Percentiles rank a stretch among this genome's conserved stretches.
These are phyloP conservation scores for Automeris io DNA, from an alignment of 2,888 invertebrate species.

Conservation along the genomic window DNA sequence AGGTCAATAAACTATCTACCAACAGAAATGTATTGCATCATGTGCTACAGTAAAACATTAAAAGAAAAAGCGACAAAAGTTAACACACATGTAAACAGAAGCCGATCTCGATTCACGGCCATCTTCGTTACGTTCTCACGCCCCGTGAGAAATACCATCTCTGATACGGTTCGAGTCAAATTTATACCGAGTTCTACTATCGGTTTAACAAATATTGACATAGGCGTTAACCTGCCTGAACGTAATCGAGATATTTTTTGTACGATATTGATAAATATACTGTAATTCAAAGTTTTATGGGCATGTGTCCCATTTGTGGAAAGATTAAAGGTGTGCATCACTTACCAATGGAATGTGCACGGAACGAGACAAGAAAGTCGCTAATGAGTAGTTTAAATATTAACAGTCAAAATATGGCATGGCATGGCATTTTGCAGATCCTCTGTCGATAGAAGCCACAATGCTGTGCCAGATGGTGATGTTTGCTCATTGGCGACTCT, in stretches of 20 bases:
- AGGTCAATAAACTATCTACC: too few species aligned
- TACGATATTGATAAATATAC: too few species aligned
- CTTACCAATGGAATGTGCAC: too few species aligned
- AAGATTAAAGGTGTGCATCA: too few species aligned
- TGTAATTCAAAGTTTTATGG: background rate
- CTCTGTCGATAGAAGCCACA: too few species aligned
- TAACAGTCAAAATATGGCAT: too few species aligned
- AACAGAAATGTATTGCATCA: background rate
- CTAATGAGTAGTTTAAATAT: too few species aligned
- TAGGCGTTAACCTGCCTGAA: background rate
- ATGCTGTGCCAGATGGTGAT: too few species aligned
- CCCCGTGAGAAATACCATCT: constrained; percentile 13
- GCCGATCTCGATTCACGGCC: constrained; percentile 25
- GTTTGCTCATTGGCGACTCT: too few species aligned
- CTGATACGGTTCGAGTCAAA: constrained; percentile 2
- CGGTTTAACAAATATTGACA: constrained; percentile 3
- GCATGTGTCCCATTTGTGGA: too few species aligned
- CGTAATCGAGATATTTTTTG: background rate
- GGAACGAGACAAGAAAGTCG: too few species aligned
- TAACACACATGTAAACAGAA: constrained; percentile 6
- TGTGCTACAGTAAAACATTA: constrained; percentile 11
- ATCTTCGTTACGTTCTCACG: constrained; percentile 24
- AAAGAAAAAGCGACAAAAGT: constrained; percentile 12
- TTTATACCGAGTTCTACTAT: constrained; percentile 4
- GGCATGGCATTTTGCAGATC: too few species aligned